A percentile compares a stretch with the other conserved stretches of the same genome.
These are phyloP conservation scores for Cryptus armator DNA, from an alignment of 2,888 invertebrate species.

Conservation along the genomic window DNA sequence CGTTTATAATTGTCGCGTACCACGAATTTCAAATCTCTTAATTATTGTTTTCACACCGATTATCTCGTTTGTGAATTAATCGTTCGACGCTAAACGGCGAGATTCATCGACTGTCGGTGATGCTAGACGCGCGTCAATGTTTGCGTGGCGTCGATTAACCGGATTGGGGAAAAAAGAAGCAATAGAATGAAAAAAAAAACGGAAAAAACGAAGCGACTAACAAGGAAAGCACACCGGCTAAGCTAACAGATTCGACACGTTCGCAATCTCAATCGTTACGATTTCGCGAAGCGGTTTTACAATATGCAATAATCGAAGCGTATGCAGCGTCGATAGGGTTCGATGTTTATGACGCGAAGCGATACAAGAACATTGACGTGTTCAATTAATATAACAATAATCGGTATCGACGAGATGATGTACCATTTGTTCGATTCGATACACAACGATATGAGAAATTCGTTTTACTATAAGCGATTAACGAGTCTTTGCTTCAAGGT, in stretches of 20 bases:
- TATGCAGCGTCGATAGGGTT: neutral
- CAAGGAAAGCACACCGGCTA: neutral
- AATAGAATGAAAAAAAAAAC: neutral
- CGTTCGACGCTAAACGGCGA: neutral
- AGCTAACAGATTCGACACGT: neutral
- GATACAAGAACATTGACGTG: neutral
- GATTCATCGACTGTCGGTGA: neutral
- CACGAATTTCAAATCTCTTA: no score
- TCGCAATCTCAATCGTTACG: neutral
- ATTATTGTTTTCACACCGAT: neutral
- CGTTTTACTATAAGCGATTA: neutral
- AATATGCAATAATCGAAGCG: neutral
- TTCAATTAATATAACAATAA: neutral
- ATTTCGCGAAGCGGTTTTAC: neutral
- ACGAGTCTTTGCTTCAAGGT: neutral
- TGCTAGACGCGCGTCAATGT: neutral
- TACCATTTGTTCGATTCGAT: neutral
- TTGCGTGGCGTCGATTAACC: neutral
- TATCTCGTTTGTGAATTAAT: slow-evolving; percentile 2
- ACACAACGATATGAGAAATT: slow-evolving; percentile 6
- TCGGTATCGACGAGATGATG: no score
- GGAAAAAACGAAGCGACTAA: neutral
- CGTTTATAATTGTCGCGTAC: neutral
- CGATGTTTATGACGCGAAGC: neutral
- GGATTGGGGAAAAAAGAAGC: neutral